Evolutionary conservation across 1,140 invertebrate species (phyloP).

Genomic region (Drosophila parabipectinata): DNA sequence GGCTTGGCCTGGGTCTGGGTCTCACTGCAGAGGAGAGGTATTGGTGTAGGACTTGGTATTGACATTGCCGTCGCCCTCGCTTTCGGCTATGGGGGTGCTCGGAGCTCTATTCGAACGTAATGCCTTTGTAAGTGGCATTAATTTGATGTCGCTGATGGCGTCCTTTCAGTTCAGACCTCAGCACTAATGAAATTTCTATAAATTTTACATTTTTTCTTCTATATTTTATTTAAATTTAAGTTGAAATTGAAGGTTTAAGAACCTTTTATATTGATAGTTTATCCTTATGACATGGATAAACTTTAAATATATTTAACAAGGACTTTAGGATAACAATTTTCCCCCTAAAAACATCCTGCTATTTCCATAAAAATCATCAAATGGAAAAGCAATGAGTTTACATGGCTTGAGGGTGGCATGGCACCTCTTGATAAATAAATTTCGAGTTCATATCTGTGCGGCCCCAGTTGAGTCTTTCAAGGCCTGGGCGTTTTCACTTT

Average conservation of each 20-base stretch:
- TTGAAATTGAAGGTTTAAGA: too few species aligned
- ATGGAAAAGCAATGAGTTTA: neutral
- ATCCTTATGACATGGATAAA: too few species aligned
- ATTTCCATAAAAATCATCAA: neutral
- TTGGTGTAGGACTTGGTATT: slow-evolving; percentile 11
- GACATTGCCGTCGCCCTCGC: slow-evolving; percentile 11
- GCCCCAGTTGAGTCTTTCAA: slow-evolving; percentile 55
- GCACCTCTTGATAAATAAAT: slow-evolving; percentile 50
- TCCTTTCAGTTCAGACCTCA: neutral
- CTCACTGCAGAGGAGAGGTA: too few species aligned
- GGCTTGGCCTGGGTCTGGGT: neutral
- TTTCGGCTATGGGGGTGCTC: neutral
- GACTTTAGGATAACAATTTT: neutral
- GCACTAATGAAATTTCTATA: slow-evolving; percentile 7
- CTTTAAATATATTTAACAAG: neutral
- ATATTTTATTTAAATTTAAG: neutral
- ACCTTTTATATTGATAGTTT: too few species aligned
- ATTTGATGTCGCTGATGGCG: slow-evolving; percentile 43
- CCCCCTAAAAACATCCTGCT: neutral
- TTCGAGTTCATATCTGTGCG: slow-evolving; percentile 56
- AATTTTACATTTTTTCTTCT: neutral
- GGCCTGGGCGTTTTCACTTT: slow-evolving; percentile 78
- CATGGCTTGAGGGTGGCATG: neutral
- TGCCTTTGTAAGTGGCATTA: slow-evolving; percentile 62
- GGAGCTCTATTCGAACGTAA: slow-evolving; percentile 55